Conservation (phyloP, 2,113 vertebrate genomes). For the Martes martes region DNA sequence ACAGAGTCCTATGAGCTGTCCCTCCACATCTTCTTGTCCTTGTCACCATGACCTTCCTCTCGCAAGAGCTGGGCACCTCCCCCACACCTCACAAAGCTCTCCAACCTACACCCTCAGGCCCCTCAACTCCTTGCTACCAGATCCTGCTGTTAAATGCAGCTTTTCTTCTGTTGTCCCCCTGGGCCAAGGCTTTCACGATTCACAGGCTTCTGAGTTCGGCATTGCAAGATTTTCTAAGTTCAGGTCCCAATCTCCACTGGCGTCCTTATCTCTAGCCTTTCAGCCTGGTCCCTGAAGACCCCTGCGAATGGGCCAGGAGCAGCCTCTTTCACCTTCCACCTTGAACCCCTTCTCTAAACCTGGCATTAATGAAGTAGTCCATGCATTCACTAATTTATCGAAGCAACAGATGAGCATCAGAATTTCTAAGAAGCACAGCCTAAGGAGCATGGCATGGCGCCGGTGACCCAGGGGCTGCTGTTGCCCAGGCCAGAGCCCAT, state of each 20-base stretch:
- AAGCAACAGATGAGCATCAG: neutral
- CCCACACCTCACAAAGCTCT: neutral
- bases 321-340: neutral
- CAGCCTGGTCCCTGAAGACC: neutral
- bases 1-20: neutral
- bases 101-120: neutral
- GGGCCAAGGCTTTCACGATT: neutral
- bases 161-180: neutral
- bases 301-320: accelerated
- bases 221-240: neutral
- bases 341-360: neutral
- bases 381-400: neutral
- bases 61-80: neutral
- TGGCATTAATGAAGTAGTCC: neutral
- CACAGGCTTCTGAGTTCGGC: neutral
- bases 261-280: neutral
- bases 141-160: neutral
- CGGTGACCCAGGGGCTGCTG: neutral
- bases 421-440: neutral
- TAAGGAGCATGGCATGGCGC: neutral
- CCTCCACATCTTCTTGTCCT: neutral
- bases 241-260: neutral
- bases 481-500: accelerated
- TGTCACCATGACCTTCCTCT: neutral
- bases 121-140: neutral